These are phyloP conservation scores for Hydrolagus colliei DNA, from an alignment of 2,797 vertebrate genomes.

Conservation along the genomic window DNA sequence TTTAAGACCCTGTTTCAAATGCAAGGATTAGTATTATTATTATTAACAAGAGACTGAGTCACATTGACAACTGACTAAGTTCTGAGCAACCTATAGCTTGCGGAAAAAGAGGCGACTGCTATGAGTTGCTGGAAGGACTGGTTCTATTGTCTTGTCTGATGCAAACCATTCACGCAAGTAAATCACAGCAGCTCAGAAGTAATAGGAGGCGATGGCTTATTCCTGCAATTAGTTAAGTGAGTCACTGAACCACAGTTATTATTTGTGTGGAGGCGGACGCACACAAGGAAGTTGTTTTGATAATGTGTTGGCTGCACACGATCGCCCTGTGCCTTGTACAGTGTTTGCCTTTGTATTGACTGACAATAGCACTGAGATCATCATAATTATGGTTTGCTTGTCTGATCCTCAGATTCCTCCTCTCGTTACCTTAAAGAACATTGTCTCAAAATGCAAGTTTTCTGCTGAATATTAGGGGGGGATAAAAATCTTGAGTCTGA, in stretches of 20 bases:
- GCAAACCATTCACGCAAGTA: background rate
- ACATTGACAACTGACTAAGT: too few species aligned
- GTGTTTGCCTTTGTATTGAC: too few species aligned
- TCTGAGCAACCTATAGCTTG: background rate
- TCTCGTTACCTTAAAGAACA: background rate
- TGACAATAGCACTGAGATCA: background rate
- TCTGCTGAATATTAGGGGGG: too few species aligned
- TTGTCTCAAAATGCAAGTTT: too few species aligned
- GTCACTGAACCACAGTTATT: background rate
- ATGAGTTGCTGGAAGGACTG: background rate
- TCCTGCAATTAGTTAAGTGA: background rate
- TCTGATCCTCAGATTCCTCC: background rate
- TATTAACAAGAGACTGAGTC: too few species aligned
- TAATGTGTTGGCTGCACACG: background rate
- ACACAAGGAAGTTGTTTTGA: background rate
- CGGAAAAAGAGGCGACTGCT: background rate
- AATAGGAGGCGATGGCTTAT: background rate
- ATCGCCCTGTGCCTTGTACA: background rate
- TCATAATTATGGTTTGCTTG: background rate
- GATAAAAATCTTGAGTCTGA: too few species aligned
- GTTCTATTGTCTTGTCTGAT: background rate
- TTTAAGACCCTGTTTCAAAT: too few species aligned
- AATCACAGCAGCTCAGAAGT: background rate
- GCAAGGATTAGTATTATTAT: too few species aligned
- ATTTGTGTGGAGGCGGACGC: background rate